Evolutionary conservation across 2,113 vertebrate genomes (phyloP), one percentile per base, ranked within the genome.

Genomic region (Nyctereutes procyonoides): DNA sequence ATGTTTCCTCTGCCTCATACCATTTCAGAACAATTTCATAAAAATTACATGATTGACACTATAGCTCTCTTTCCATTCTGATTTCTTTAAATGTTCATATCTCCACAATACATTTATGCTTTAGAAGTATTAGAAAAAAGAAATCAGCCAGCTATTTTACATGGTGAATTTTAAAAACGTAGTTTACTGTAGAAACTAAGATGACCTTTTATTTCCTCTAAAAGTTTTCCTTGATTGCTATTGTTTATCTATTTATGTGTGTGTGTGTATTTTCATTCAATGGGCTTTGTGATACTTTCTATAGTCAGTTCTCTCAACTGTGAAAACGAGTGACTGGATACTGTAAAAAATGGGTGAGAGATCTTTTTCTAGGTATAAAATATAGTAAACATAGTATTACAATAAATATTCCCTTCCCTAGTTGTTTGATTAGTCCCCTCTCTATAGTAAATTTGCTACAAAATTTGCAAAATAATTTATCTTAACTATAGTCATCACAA

Each of bases 21-120:
- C 51, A 96, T 98, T 98, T 92, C 96, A 98, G 97, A 97, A 98
- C 86, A 91, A 91, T 98, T 98, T 98, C 92, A 97, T 98, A 96
- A 98, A 98, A 98, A 91, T 96, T 96, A 95, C 92, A 90, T 97
- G 98, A 98, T 71, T 98, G 97, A 97, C 84, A 98, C 62, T 5
- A 32, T 60, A 86, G 92, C 90, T 88, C 97, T 98, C 88, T 92
- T 98, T 86, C 90, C 85, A 97, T 95, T 93, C 88, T 97, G 90
- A 96, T 98, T 97, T 96, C 95, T 90, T 98, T 93, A 91, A 93
- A 73, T 97, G 93, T 97, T 98, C 98, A 95, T 97, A 96, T 96
- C 35, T 90, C 96, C 55, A 82, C 92, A 97, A 97, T 96, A 96
- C 97, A 96, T 48, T 67, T 83, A 89, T 94, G 94, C 81, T 95